Evolutionary conservation across 1,140 invertebrate genomes (phyloP), one percentile per base, ranked within the genome.

Genomic region (Hylaeus volcanicus): DNA sequence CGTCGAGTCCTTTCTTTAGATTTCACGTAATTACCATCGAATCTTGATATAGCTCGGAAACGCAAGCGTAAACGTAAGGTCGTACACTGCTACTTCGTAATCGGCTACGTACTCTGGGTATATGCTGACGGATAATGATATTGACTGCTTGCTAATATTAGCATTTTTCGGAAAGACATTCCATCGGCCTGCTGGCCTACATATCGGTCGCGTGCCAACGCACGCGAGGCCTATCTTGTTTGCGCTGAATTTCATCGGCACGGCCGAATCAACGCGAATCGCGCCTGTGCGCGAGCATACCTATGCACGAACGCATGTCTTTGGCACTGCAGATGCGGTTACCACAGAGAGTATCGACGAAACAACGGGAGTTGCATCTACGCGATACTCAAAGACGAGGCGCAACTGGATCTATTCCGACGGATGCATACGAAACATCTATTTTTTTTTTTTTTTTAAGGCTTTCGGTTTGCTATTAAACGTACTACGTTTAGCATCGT

Each of bases 321-420:
- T 43, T 74, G 53, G 70, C 81, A 77, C 55, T 78, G 80, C 72
- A 79, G 73, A 86, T 81, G 74, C 61, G 86, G 85, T 86, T 77
- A 87, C 86, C 56, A 86, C 55, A 79, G 77, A 56, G 66, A 71
- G 65, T 86, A 87, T 86, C 56, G 85, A 87, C 69, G 86, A 87
- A 87, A 87, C 86, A 86, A 78, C 48, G 39, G 37, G 41, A 82
- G 48, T 68, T 66, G 45, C 55, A 61, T 43, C 64, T 60, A 72
- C 61, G 51, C 15, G 41, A 8, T 78, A 51, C 61, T 45, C 37
- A 82, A 66, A 53, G 61, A 72, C 53, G 26, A 60, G n/a, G 26
- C 14, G 51, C 37, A 39, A 48, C 58, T 56, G n/a, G 51, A 68
- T 68, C 65, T 68, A 68, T 26, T 68, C 48, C 51, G 45, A 9